Evolutionary conservation across 2,888 invertebrate species (phyloP), one percentile per base, ranked within the genome.

Genomic region (Tridacna gigas): DNA sequence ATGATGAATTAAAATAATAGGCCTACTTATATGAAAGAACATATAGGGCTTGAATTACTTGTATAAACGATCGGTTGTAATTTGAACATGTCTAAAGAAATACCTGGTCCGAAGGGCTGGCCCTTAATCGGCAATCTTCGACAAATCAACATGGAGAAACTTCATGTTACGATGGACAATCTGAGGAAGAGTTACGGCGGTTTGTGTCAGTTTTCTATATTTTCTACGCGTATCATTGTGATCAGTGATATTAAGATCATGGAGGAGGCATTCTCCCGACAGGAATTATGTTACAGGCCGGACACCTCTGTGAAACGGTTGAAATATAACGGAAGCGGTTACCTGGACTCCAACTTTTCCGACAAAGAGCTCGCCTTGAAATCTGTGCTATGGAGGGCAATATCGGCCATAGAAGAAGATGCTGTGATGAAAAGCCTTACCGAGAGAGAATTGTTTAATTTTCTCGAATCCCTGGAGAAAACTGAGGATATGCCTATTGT

Each of bases 261-360:
- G 51, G 20, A 71, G 22, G 11, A 48, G 13, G 71, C 51, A 1
- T 71, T 71, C 26, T 25, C 15, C n/a, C 20, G 51, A n/a, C 45
- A 25, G 51, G 51, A 48, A 26, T 22, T 71, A 3, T 71, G 71
- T 71, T 51, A 71, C 26, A 22, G 71, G 7, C 71, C 71, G 9
- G n/a, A 71, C 26, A 51, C 25, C 25, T 71, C n/a, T 13, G 51
- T 71, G 20, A 71, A 71, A 25, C n/a, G n/a, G 22, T 48, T 71
- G 26, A 71, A 71, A 71, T 51, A 71, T 20, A 51, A 71, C 25
- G 71, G 71, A n/a, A 47, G 47, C 51, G 71, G 71, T 22, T 71
- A 71, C 26, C n/a, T 71, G 51, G 71, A 71, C 26, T 71, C 71
- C 4, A 71, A 71, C 51, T 71, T 71, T 25, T 20, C 51, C 9